These are phyloP conservation scores for Oreamnos americanus DNA, from an alignment of 2,113 vertebrate genomes.

Conservation along the genomic window DNA sequence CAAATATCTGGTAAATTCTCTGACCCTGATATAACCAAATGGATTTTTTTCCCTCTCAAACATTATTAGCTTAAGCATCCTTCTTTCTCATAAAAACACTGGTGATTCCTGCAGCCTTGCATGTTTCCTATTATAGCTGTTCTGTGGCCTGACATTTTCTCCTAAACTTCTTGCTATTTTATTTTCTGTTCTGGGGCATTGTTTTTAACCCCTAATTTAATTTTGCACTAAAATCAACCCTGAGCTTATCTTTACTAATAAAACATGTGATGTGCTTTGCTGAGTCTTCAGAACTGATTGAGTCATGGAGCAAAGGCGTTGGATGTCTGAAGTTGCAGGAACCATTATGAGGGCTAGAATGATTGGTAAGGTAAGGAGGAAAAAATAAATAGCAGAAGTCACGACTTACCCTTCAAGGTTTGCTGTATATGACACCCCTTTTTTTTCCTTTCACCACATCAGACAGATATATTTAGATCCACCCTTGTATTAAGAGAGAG, in stretches of 20 bases:
- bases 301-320: neutral
- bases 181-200: neutral
- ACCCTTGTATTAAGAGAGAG: neutral
- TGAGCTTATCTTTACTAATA: constrained; percentile 17
- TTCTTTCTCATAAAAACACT: constrained; percentile 5
- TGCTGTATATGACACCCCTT: neutral
- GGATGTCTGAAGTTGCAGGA: neutral
- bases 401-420: neutral
- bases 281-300: neutral
- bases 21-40: neutral
- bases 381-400: neutral
- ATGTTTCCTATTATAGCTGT: neutral
- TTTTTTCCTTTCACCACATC: neutral
- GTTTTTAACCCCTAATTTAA: constrained; percentile 4
- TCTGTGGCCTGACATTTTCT: neutral
- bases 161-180: neutral
- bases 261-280: neutral
- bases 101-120: neutral
- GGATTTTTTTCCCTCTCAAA: neutral
- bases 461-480: constrained; percentile 42
- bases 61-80: neutral
- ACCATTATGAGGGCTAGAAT: neutral
- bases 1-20: constrained; percentile 32
- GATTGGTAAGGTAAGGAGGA: neutral
- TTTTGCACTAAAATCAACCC: neutral